Evolutionary conservation across 2,888 invertebrate genomes (phyloP).

Genomic region (Polietes domitor): DNA sequence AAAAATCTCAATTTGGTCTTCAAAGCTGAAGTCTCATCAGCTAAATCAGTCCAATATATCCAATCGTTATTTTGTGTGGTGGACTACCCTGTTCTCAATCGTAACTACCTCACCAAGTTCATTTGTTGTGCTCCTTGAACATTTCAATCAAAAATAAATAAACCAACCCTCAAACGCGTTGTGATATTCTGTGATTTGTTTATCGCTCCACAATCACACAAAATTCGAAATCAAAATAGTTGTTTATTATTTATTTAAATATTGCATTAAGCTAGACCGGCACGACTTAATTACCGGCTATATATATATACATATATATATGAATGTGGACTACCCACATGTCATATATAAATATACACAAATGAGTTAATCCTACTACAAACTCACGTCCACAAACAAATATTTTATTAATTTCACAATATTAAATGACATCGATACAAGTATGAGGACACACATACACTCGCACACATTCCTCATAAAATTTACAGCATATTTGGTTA

Average conservation of each 20-base stretch:
- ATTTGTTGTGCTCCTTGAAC: too few relatives aligned
- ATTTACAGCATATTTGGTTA: constrained; percentile 33
- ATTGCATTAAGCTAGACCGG: constrained; percentile 65
- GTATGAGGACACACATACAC: neutral
- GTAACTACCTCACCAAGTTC: too few relatives aligned
- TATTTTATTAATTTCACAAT: constrained; percentile 64
- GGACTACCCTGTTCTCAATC: too few relatives aligned
- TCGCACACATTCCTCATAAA: constrained; percentile 9
- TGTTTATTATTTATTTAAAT: constrained; percentile 67
- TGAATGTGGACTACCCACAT: neutral
- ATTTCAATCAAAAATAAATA: too few relatives aligned
- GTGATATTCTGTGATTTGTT: neutral
- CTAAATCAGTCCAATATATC: too few relatives aligned
- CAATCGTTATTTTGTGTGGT: too few relatives aligned
- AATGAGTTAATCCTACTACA: constrained; percentile 8
- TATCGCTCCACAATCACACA: constrained; percentile 3
- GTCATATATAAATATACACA: constrained; percentile 27
- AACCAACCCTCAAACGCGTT: too few relatives aligned
- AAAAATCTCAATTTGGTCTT: too few relatives aligned
- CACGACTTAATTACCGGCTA: constrained; percentile 66
- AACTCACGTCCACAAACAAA: constrained; percentile 34
- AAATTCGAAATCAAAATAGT: constrained; percentile 59
- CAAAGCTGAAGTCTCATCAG: too few relatives aligned
- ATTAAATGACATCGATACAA: constrained; percentile 50
- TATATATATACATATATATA: constrained; percentile 37